These are phyloP conservation scores for Macrostomum lignano DNA, from an alignment of 1,140 invertebrate genomes.

Conservation along the genomic window DNA sequence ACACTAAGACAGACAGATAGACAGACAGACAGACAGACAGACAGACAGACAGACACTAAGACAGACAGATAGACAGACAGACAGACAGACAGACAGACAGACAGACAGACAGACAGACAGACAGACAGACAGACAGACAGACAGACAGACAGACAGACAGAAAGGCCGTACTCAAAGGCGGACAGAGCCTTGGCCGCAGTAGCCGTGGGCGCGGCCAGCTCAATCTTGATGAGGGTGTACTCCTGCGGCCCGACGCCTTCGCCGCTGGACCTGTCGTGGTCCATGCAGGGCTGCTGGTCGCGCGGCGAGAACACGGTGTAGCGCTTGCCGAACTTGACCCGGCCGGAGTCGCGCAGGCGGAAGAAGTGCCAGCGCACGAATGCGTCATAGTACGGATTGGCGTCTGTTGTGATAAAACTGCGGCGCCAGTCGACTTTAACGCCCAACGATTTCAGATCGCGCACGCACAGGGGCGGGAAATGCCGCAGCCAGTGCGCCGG, in stretches of 20 bases:
- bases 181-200: too few relatives aligned
- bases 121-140: conserved; percentile 3
- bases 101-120: conserved; percentile 6
- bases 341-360: conserved; percentile 52
- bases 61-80: too few relatives aligned
- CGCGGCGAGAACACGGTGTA: conserved; percentile 85
- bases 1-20: too few relatives aligned
- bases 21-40: too few relatives aligned
- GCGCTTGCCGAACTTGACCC: conserved; percentile 80
- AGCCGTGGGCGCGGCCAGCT: conserved; percentile 38
- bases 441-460: conserved; percentile 61
- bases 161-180: too few relatives aligned
- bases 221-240: conserved; percentile 86
- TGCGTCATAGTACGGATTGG: conserved; percentile 84
- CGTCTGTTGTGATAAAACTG: conserved; percentile 87
- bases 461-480: conserved; percentile 61
- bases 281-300: conserved; percentile 96
- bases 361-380: conserved; percentile 82
- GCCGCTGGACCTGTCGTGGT: conserved; percentile 74
- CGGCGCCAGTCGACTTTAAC: conserved; percentile 81
- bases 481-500: conserved; percentile 55
- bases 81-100: too few relatives aligned
- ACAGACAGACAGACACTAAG: too few relatives aligned
- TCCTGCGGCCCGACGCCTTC: conserved; percentile 92
- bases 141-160: too few relatives aligned